Percentiles rank a stretch among this genome's conserved stretches.
These are phyloP conservation scores for Gerris buenoi DNA, from an alignment of 1,140 invertebrate species.

Conservation along the genomic window DNA sequence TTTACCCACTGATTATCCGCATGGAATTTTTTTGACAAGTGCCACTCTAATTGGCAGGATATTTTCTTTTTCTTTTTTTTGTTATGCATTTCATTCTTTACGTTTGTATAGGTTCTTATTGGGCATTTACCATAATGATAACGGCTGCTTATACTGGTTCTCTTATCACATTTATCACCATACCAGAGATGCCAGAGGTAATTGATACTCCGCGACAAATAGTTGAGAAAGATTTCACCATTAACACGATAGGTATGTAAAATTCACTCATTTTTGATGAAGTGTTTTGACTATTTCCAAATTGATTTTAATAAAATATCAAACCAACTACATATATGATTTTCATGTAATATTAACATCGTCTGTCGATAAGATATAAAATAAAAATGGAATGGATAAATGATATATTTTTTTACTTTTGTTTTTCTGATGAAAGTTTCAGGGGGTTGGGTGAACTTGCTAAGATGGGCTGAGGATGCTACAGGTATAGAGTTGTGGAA, in stretches of 20 bases:
- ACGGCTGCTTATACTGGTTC: constrained; percentile 62
- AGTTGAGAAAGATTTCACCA: constrained; percentile 37
- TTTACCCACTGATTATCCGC: too few species aligned
- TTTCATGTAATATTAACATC: too few species aligned
- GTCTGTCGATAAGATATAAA: too few species aligned
- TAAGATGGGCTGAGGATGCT: constrained; percentile 38
- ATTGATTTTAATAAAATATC: not conserved
- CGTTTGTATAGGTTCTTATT: constrained; percentile 56
- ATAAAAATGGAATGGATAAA: too few species aligned
- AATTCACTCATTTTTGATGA: too few species aligned
- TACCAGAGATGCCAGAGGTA: constrained; percentile 50
- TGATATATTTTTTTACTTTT: too few species aligned
- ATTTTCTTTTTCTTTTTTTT: too few species aligned
- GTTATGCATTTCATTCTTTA: too few species aligned
- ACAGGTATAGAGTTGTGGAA: constrained; percentile 40
- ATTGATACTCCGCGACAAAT: constrained; percentile 47
- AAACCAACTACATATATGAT: not conserved
- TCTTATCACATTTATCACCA: constrained; percentile 61
- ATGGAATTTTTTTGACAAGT: too few species aligned
- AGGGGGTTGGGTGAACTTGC: constrained; percentile 52
- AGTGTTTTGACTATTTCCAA: constrained; percentile 16
- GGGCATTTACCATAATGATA: constrained; percentile 63
- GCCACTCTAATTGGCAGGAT: too few species aligned
- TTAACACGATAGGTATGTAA: constrained; percentile 41
- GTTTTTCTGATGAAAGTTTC: constrained; percentile 44